Evolutionary conservation across 1,140 invertebrate species (phyloP).

Genomic region (Aphis gossypii): DNA sequence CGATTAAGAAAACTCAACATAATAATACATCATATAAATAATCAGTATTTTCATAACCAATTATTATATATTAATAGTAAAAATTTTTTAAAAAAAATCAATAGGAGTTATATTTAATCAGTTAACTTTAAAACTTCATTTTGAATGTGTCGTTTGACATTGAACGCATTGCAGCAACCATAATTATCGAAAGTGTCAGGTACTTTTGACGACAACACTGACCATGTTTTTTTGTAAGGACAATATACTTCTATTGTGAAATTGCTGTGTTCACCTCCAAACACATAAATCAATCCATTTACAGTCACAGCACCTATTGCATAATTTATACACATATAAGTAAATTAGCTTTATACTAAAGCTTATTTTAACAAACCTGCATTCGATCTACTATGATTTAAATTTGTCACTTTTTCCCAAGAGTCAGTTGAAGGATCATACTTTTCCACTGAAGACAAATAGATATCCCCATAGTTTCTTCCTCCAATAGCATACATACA

Average conservation of each 20-base stretch:
- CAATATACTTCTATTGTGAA: background rate
- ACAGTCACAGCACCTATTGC: background rate
- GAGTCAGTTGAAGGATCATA: background rate
- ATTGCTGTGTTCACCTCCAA: background rate
- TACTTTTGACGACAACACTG: background rate
- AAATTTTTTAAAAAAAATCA: no score
- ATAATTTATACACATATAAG: background rate
- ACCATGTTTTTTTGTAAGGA: background rate
- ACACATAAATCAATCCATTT: background rate
- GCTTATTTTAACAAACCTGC: background rate
- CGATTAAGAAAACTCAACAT: no score
- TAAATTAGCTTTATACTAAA: background rate
- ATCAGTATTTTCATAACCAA: no score
- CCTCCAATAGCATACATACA: slow-evolving; percentile 17
- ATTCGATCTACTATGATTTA: background rate
- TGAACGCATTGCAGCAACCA: background rate
- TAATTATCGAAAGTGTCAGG: background rate
- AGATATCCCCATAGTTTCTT: background rate
- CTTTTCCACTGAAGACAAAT: background rate
- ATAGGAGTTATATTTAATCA: background rate
- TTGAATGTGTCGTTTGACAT: background rate
- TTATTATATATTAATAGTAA: no score
- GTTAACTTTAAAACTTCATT: background rate
- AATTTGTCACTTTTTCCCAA: background rate
- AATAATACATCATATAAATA: no score